Evolutionary conservation across 2,888 invertebrate genomes (phyloP), one percentile per base, ranked within the genome.

Genomic region (Pycnomerus fuliginosus): DNA sequence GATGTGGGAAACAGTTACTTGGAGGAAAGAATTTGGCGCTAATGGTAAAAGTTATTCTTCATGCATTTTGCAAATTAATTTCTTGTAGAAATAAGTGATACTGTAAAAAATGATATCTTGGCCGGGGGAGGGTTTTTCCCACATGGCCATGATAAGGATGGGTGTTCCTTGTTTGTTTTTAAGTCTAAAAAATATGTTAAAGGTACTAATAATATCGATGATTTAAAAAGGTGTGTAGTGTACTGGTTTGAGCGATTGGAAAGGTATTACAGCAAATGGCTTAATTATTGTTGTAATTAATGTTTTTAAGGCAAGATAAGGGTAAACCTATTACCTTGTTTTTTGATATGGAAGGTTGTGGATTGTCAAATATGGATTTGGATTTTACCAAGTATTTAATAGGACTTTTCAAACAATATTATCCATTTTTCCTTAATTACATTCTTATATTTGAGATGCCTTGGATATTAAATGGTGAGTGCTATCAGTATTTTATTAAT

Each of bases 391-490:
- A 87, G 65, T 92, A 89, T 64, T 75, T 95, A 48, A 92, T 96
- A 52, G 83, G 82, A 13, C 77, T 92, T 13, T 90, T 95, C 66
- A 93, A 94, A 69, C 75, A 79, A 12, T 93, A 94, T 66, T 96
- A 94, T 71, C 96, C 96, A 0, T 82, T 81, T 68, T 84, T 87
- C 62, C 72, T 92, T 48, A 94, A 92, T 61, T 90, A 91, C 65
- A 92, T 96, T 53, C 74, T 96, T 20, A 86, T 96, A 37, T 92
- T 80, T 68, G 93, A 96, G 68, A 90, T 96, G 89, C 91, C 95
- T 0, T 96, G 95, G 95, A 82, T 95, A 1, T 72, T 96, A 45
- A 91, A 86, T 62, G 85, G 87, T 87, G 74, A 75, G 75, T 56
- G 20, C 33, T 40, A 16, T 28, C 16, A 29, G 20, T 7, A 25